Evolutionary conservation across 2,888 invertebrate species (phyloP).

Genomic region (Drosophila infuscata): DNA sequence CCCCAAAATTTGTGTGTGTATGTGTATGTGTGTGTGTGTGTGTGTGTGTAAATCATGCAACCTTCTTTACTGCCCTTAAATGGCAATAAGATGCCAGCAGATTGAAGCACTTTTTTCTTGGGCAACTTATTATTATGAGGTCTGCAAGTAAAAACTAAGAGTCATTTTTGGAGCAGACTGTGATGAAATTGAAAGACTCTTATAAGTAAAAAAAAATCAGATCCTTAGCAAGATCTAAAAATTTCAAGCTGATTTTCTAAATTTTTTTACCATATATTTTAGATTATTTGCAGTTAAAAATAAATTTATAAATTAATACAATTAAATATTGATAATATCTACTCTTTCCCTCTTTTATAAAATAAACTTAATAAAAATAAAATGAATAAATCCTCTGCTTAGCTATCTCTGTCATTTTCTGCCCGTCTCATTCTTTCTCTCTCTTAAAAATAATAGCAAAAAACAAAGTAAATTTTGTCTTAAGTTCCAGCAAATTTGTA

Average conservation of each 20-base stretch:
- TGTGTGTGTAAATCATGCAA: slow-evolving; percentile 6
- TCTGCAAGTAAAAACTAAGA: not conserved
- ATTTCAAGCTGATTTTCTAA: not conserved
- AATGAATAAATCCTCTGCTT: not conserved
- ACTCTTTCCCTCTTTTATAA: not conserved
- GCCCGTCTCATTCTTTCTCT: not conserved
- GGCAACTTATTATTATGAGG: not conserved
- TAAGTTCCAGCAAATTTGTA: slow-evolving; percentile 32
- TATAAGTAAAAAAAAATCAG: not conserved
- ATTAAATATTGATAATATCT: too few relatives aligned
- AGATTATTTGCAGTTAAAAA: not conserved
- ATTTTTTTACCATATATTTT: not conserved
- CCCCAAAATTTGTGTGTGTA: slow-evolving; percentile 1
- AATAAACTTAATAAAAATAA: not conserved
- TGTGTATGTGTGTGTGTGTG: not conserved
- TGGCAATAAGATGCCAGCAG: slow-evolving; percentile 32
- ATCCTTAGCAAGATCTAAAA: not conserved
- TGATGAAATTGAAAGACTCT: not conserved
- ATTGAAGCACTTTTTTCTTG: slow-evolving; percentile 8
- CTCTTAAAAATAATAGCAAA: not conserved
- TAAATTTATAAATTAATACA: not conserved
- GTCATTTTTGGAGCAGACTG: too few relatives aligned
- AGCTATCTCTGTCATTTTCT: not conserved
- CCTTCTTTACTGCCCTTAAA: slow-evolving; percentile 16
- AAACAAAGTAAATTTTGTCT: not conserved